Base-by-base conservation (phyloP, 2,113 vertebrate genomes). In the Bujurquina vittata region DNA sequence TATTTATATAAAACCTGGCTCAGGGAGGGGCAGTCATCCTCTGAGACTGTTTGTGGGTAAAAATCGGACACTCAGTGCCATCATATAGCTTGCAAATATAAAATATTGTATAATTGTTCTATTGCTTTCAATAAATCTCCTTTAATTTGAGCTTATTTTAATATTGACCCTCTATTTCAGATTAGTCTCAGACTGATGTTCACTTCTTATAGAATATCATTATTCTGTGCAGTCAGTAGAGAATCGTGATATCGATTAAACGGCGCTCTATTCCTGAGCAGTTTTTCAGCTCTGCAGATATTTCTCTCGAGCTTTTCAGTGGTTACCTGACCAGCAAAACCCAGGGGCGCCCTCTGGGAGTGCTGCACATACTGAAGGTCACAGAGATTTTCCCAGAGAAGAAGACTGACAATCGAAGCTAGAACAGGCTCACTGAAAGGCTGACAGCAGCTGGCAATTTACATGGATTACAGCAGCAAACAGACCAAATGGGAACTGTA, bases 391-490 rank as follows among this genome's bases (percentile, higher is more conserved):
- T 26, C 26, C 26, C 31, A 62, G 26, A 73, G 61, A 59, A 49
- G 58, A 43, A n/a, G 57, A 37, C 10, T 18, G 46, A 49, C 83
- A 80, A 62, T 85, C 65, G 79, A 80, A 77, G 61, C 69, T 22
- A 75, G 31, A n/a, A n/a, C n/a, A n/a, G n/a, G 63, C 33, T 60
- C 62, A 49, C 43, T 79, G 77, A 83, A 84, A 74, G 77, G 82
- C 65, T 75, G 59, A 14, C 10, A 43, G 52, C 60, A 84, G 60
- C 46, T 31, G n/a, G 65, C 76, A 74, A 73, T 89, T 87, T 81
- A 87, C 79, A 90, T 77, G 75, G 77, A 88, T 89, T 80, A 85
- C 79, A 81, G 62, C 46, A 37, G 80, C 63, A 49, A 46, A 67
- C 43, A 46, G 43, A 46, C 11, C 43, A 14, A 37, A 37, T 37